Percentiles rank a stretch among this genome's conserved stretches.
These are phyloP conservation scores for Marmota flaviventris DNA, from an alignment of 2,113 vertebrate species.

Conservation along the genomic window DNA sequence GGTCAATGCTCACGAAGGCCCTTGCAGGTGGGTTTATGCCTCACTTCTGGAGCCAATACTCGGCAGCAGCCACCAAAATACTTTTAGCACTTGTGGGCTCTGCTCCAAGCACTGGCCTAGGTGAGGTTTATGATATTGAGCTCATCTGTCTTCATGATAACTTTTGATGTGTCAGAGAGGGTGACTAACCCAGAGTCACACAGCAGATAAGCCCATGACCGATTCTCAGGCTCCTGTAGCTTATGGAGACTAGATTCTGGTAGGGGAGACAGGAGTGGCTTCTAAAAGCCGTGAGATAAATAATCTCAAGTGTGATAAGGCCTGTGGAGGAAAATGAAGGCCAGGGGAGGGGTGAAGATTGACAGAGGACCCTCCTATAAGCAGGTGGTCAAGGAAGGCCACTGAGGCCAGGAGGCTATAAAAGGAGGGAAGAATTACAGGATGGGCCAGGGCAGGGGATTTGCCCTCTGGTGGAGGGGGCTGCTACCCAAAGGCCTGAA, in stretches of 20 bases:
- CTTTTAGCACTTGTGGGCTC: background rate
- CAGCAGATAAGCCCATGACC: background rate
- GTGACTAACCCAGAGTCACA: background rate
- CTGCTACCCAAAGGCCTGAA: background rate
- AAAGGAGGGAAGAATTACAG: background rate
- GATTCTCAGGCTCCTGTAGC: no score
- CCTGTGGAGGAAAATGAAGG: background rate
- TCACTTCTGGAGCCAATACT: background rate
- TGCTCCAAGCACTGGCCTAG: background rate
- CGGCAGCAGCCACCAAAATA: background rate
- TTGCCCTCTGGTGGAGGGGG: background rate
- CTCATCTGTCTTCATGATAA: background rate
- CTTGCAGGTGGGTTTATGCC: background rate
- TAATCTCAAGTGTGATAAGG: background rate
- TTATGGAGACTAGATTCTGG: background rate
- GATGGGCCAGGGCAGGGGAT: background rate
- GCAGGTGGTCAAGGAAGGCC: background rate
- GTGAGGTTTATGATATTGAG: background rate
- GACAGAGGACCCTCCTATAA: background rate
- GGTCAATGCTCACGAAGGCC: background rate
- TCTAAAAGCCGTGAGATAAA: fast-evolving
- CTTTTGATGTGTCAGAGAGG: background rate
- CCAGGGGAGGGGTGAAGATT: background rate
- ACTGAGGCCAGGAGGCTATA: background rate
- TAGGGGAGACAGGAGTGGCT: background rate